A percentile compares a stretch with the other conserved stretches of the same genome.
phyloP scores from a whole-genome alignment of 1,140 invertebrate genomes.

The Brachionus rotundiformis region DNA sequence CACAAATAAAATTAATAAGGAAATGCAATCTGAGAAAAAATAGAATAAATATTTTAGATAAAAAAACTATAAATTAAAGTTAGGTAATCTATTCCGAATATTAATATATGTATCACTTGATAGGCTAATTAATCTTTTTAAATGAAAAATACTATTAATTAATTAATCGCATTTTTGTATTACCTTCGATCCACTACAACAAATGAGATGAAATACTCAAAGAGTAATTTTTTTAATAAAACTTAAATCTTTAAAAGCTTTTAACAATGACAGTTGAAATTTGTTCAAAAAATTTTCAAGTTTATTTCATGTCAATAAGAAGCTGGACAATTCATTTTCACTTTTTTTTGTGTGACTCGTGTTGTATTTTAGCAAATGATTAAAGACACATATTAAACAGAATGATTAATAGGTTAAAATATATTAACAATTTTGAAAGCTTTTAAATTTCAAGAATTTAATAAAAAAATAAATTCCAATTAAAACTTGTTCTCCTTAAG shows the following conservation, averaged over 20 bases:
- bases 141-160: background rate
- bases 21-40: too few species aligned
- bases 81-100: background rate
- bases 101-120: background rate
- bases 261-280: conserved; percentile 14
- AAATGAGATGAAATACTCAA: background rate
- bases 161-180: background rate
- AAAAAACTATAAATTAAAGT: background rate
- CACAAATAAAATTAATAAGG: too few species aligned
- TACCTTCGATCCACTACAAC: background rate
- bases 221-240: background rate
- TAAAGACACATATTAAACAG: conserved; percentile 19
- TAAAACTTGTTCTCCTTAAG: conserved; percentile 1
- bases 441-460: conserved; percentile 17
- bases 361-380: conserved; percentile 15
- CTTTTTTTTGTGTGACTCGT: background rate
- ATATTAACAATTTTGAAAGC: conserved; percentile 3
- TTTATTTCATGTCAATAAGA: conserved; percentile 20
- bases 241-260: background rate
- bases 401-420: conserved; percentile 16
- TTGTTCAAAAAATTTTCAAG: conserved; percentile 15
- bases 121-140: background rate
- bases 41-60: too few species aligned
- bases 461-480: conserved; percentile 4
- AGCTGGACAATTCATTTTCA: background rate